Conservation (phyloP, 2,797 vertebrate genomes). For the Tapirus indicus region DNA sequence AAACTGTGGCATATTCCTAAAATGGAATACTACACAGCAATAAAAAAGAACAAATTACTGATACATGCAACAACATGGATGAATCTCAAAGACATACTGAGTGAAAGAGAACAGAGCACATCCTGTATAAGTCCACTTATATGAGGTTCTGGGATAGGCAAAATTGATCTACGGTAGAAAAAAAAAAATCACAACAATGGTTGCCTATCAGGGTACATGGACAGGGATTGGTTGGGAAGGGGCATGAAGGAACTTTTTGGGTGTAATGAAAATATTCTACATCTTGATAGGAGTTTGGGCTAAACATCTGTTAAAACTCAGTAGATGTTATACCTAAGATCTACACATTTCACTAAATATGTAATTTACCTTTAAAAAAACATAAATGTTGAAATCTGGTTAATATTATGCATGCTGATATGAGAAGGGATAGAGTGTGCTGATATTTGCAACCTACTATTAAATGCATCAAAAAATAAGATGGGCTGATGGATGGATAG, state of each 20-base stretch:
- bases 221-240: not conserved
- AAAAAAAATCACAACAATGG: not conserved
- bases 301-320: not conserved
- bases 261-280: not conserved
- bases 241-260: not conserved
- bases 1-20: not conserved
- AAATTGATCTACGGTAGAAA: not conserved
- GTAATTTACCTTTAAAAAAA: not conserved
- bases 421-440: not conserved
- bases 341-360: not conserved
- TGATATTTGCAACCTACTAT: not conserved
- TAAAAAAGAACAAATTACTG: not conserved
- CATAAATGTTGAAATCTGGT: not conserved
- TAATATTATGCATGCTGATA: not conserved
- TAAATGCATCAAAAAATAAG: not conserved
- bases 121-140: not conserved
- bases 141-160: not conserved
- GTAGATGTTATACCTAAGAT: not conserved
- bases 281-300: not conserved
- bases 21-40: not conserved
- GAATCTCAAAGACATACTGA: not conserved
- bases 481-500: not conserved
- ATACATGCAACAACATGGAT: not conserved
- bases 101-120: not conserved
- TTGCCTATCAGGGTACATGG: not conserved